A percentile compares a stretch with the other conserved stretches of the same genome.
Conservation (phyloP, 2,113 vertebrate genomes). For the Cyphomyrus discorhynchus region DNA sequence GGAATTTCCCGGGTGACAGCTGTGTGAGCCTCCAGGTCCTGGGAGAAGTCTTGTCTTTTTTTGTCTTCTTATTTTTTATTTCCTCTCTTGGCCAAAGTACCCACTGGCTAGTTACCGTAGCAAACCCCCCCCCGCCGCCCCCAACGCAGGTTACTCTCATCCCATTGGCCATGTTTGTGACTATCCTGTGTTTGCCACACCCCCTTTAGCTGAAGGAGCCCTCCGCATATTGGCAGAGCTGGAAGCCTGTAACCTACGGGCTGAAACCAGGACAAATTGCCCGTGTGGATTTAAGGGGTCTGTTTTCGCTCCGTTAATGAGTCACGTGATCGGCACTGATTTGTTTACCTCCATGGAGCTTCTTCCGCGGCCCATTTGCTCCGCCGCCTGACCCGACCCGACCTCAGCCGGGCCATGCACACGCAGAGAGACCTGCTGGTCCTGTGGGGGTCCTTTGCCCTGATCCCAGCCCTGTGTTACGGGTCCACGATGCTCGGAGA, state of each 20-base stretch:
- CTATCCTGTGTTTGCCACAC: background rate
- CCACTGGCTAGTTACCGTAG: background rate
- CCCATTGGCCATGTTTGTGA: background rate
- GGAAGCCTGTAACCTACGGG: background rate
- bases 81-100: background rate
- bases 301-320: slow-evolving; percentile 11
- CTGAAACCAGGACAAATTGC: background rate
- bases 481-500: background rate
- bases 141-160: background rate
- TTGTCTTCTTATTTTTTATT: background rate
- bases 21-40: background rate
- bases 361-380: background rate
- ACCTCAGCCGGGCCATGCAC: too few relatives aligned
- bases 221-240: background rate
- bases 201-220: background rate
- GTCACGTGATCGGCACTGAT: slow-evolving; percentile 8
- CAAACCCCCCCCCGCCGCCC: background rate
- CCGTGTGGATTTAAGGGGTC: background rate
- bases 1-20: background rate
- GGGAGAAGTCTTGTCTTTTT: background rate
- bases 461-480: background rate
- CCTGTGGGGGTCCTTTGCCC: background rate
- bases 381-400: background rate
- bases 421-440: background rate
- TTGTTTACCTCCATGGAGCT: background rate